Conservation (phyloP, 2,888 invertebrate genomes). For the Pegoplata infirma region DNA sequence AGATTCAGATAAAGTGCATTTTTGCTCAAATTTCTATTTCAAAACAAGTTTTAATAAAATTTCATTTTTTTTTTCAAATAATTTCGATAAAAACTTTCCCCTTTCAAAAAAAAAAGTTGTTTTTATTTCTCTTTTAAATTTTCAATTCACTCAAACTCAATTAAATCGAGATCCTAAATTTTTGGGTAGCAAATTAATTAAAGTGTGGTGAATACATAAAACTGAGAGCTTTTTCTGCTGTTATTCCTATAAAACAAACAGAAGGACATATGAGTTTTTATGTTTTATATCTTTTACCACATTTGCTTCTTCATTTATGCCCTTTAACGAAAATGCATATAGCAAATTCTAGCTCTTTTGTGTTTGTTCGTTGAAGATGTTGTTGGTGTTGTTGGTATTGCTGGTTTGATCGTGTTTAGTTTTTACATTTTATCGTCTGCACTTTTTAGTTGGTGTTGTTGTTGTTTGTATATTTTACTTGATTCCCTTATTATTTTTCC, state of each 20-base stretch:
- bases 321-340: slow-evolving; percentile 34
- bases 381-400: slow-evolving; percentile 31
- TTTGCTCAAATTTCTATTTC: too few species aligned
- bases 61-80: too few species aligned
- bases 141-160: neutral
- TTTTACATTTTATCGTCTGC: slow-evolving; percentile 55
- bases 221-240: slow-evolving; percentile 32
- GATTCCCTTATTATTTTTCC: slow-evolving; percentile 53
- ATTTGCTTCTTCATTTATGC: slow-evolving; percentile 31
- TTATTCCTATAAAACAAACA: slow-evolving; percentile 7
- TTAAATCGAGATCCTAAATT: neutral
- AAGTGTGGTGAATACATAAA: neutral
- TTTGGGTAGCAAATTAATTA: neutral
- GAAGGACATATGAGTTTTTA: slow-evolving; percentile 72
- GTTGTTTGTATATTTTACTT: slow-evolving; percentile 21
- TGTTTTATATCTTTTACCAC: slow-evolving; percentile 4
- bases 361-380: slow-evolving; percentile 5
- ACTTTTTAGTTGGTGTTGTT: slow-evolving; percentile 26
- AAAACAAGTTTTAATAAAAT: too few species aligned
- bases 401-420: slow-evolving; percentile 55
- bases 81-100: neutral
- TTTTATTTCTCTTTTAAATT: neutral
- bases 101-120: too few species aligned
- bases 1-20: too few species aligned
- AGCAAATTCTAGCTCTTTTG: slow-evolving; percentile 53